Evolutionary conservation across 2,113 vertebrate species (phyloP), one percentile per base, ranked within the genome.

Genomic region (Pachycephala philippinensis): DNA sequence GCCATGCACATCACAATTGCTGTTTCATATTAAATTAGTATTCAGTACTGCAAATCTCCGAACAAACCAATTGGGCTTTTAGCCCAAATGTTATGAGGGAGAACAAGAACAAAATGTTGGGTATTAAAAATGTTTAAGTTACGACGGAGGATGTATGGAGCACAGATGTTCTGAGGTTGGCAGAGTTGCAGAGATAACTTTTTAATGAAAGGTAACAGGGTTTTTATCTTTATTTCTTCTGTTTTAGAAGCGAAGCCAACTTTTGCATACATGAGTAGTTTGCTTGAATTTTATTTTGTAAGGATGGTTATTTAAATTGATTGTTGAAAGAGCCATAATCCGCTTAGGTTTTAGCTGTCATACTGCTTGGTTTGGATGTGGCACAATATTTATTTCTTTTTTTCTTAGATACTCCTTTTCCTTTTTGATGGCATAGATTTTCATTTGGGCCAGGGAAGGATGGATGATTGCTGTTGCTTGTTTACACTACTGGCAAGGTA

Each of bases 11-110:
- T 83, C 33, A 40, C 52, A 87, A 89, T 66, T 90, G 30, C 64
- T 68, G 35, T 64, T 95, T 88, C 40, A 13, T 63, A 64, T 45
- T 42, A 81, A 91, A 85, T 96, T 57, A 90, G 28, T 87, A 86
- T 94, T 91, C 84, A 83, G 28, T 63, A 61, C 72, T 86, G 71
- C 84, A 69, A 0, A 65, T 76, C 66, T 87, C 69, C 0, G 4
- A 83, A 84, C 79, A 95, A 96, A 95, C 78, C 93, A 75, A 7
- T 72, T 92, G 96, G 91, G 93, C 83, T 92, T 93, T 92, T 74
- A 96, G 94, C 75, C 85, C 63, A 78, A 90, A 64, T 89, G 76
- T 69, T 94, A 65, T 8, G 77, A 90, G 56, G 83, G 70, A 94
- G 79, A 91, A 20, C 47, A 87, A 61, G 94, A 93, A 80, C 68